These are phyloP conservation scores for Xerus inauris DNA, from an alignment of 2,113 vertebrate species.

Conservation along the genomic window DNA sequence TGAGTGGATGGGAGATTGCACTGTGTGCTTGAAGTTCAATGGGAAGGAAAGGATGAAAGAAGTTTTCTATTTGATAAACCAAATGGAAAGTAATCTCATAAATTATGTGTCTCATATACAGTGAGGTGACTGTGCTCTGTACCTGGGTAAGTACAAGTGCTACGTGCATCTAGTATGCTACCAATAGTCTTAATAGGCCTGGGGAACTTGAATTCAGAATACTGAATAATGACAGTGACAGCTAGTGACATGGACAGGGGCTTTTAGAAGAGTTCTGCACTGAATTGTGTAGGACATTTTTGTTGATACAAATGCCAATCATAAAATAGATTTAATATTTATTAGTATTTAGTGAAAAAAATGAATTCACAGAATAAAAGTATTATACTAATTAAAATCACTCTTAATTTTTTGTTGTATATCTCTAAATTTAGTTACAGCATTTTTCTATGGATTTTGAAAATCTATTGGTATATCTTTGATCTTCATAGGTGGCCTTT, in stretches of 20 bases:
- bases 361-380: neutral
- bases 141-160: neutral
- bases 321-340: conserved; percentile 7
- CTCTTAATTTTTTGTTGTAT: neutral
- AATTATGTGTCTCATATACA: neutral
- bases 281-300: neutral
- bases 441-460: neutral
- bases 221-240: neutral
- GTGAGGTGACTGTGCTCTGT: neutral
- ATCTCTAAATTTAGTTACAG: neutral
- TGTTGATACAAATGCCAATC: neutral
- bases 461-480: neutral
- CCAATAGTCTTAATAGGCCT: neutral
- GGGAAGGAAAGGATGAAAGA: neutral
- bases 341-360: conserved; percentile 1
- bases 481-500: neutral
- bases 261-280: neutral
- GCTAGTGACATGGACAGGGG: neutral
- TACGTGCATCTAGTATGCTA: neutral
- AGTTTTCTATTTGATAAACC: neutral
- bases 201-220: neutral
- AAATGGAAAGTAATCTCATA: neutral
- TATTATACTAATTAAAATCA: neutral
- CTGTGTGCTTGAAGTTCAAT: neutral
- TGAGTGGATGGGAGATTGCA: neutral